A percentile compares a stretch with the other conserved stretches of the same genome.
phyloP scores from a whole-genome alignment of 2,888 invertebrate genomes.

The Pardosa pseudoannulata region DNA sequence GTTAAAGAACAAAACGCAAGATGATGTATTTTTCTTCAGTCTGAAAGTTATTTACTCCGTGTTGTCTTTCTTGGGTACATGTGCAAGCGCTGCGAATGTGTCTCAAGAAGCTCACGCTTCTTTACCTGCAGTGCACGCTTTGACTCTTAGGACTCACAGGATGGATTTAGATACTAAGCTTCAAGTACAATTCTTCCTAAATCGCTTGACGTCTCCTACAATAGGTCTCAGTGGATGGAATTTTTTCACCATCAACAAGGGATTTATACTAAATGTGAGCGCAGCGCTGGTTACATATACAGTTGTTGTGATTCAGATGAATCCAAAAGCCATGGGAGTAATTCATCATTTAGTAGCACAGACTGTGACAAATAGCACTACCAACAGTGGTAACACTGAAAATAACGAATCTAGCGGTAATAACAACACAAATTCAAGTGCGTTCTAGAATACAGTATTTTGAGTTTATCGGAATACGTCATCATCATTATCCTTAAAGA shows the following conservation, averaged over 20 bases:
- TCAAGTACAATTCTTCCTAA: constrained; percentile 66
- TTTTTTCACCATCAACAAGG: constrained; percentile 74
- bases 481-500: too few relatives aligned
- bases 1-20: constrained; percentile 68
- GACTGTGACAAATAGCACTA: constrained; percentile 64
- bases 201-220: constrained; percentile 59
- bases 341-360: constrained; percentile 72
- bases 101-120: constrained; percentile 72
- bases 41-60: constrained; percentile 72
- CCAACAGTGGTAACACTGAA: constrained; percentile 25
- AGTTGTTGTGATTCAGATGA: constrained; percentile 74
- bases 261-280: constrained; percentile 74
- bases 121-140: constrained; percentile 63
- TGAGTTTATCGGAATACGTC: too few relatives aligned
- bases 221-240: constrained; percentile 74
- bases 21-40: constrained; percentile 72
- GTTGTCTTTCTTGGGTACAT: constrained; percentile 71
- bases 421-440: constrained; percentile 61
- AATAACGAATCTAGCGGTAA: constrained; percentile 32
- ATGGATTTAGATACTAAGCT: constrained; percentile 71
- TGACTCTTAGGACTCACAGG: constrained; percentile 66
- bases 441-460: too few relatives aligned
- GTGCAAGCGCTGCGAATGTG: constrained; percentile 68
- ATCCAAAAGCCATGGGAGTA: constrained; percentile 73
- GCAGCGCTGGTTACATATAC: constrained; percentile 74